Percentiles rank a stretch among this genome's conserved stretches.
Evolutionary conservation across 2,113 vertebrate genomes (phyloP).

Genomic region (Hippoglossus stenolepis): DNA sequence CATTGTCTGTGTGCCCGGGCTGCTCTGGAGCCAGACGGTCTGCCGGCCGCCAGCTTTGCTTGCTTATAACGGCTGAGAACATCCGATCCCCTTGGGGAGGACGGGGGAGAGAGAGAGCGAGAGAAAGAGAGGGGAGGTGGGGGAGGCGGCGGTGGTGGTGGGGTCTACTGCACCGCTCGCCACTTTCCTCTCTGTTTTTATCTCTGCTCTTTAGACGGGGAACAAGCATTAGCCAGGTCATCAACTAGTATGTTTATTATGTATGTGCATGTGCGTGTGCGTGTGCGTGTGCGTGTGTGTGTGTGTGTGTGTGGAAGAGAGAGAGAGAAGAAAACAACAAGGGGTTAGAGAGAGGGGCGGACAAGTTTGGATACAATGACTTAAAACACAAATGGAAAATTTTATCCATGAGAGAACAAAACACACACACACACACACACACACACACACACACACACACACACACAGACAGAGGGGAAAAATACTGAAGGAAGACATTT

Average conservation of each 20-base stretch:
- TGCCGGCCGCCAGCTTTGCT: conserved; percentile 86
- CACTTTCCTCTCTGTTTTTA: conserved; percentile 79
- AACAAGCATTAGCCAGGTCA: conserved; percentile 77
- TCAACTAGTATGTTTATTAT: conserved; percentile 70
- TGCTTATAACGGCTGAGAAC: conserved; percentile 88
- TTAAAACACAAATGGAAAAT: conserved; percentile 53
- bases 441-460: neutral
- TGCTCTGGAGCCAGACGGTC: conserved; percentile 89
- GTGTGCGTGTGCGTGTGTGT: neutral
- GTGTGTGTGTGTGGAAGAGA: no score
- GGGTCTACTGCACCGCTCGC: conserved; percentile 64
- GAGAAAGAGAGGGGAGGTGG: conserved; percentile 59
- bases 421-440: conserved; percentile 8
- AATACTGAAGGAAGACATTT: conserved; percentile 13
- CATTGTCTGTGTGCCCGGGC: conserved; percentile 86
- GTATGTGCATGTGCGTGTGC: conserved; percentile 45
- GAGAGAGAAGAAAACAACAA: conserved; percentile 24
- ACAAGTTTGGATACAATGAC: conserved; percentile 32
- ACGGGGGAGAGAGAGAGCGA: conserved; percentile 53
- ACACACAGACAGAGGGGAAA: neutral
- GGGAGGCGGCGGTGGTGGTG: neutral
- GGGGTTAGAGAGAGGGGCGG: conserved; percentile 4
- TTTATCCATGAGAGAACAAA: conserved; percentile 33
- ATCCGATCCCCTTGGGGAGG: conserved; percentile 88
- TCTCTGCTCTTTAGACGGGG: conserved; percentile 80